These are phyloP conservation scores for Leptinotarsa rubiginosa DNA, from an alignment of 2,888 invertebrate genomes.

Conservation along the genomic window DNA sequence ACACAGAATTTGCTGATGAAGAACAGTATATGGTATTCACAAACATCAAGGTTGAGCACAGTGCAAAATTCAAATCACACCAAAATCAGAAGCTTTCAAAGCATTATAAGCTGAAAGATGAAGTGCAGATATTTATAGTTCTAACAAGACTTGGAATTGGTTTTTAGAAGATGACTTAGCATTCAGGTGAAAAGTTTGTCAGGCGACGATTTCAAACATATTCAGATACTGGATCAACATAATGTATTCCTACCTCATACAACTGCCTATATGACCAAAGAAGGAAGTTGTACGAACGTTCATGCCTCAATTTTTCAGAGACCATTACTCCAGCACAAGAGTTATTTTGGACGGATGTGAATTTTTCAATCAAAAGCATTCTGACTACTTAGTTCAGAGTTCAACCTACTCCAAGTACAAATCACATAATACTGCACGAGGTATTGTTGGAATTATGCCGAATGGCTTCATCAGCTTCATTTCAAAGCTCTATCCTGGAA, in stretches of 20 bases:
- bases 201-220: slow-evolving; percentile 7
- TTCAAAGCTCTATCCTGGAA: slow-evolving; percentile 19
- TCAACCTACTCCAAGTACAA: slow-evolving; percentile 19
- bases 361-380: slow-evolving; percentile 6
- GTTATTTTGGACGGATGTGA: slow-evolving; percentile 16
- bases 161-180: slow-evolving; percentile 5
- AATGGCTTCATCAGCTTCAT: slow-evolving; percentile 21
- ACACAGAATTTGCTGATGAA: not conserved
- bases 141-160: slow-evolving; percentile 5
- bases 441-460: slow-evolving; percentile 15
- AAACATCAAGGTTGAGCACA: slow-evolving; percentile 10
- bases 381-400: slow-evolving; percentile 14
- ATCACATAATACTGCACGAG: slow-evolving; percentile 21
- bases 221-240: slow-evolving; percentile 6
- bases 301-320: slow-evolving; percentile 1
- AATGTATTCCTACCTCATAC: slow-evolving; percentile 8
- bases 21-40: slow-evolving; percentile 1
- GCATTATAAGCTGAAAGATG: slow-evolving; percentile 6
- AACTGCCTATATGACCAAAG: slow-evolving; percentile 4
- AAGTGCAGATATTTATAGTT: slow-evolving; percentile 9
- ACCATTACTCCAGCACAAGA: slow-evolving; percentile 5
- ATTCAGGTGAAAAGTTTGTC: slow-evolving; percentile 9
- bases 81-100: slow-evolving; percentile 7
- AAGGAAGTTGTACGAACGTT: not conserved
- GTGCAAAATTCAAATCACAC: slow-evolving; percentile 5